phyloP scores from a whole-genome alignment of 2,113 vertebrate species.

The Oxygymnocypris stewartii region DNA sequence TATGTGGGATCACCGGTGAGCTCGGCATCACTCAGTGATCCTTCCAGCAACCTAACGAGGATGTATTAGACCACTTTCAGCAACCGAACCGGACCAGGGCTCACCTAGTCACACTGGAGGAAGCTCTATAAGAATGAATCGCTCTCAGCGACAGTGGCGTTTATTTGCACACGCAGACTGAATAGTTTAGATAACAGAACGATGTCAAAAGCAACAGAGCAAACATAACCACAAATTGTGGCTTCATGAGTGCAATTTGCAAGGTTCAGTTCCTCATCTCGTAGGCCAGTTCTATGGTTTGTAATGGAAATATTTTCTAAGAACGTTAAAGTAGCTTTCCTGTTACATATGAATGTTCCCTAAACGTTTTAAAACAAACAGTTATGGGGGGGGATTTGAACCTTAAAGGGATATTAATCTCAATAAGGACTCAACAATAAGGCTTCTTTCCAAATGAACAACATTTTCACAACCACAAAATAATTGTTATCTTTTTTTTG shows the following conservation, averaged over 20 bases:
- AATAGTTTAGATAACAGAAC: neutral
- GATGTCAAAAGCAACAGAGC: neutral
- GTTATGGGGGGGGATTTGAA: too few species aligned
- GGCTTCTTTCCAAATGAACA: neutral
- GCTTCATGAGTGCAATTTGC: neutral
- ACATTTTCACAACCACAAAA: neutral
- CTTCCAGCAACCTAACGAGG: slow-evolving; percentile 29
- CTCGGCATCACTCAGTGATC: neutral
- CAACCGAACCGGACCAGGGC: neutral
- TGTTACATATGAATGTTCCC: too few species aligned
- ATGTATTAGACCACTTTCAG: neutral
- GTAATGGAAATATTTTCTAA: too few species aligned
- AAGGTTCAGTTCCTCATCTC: neutral
- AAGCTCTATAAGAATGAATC: neutral
- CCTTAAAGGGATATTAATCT: too few species aligned
- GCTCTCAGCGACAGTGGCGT: neutral
- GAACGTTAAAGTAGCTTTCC: too few species aligned
- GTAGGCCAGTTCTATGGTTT: neutral
- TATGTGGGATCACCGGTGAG: slow-evolving; percentile 7
- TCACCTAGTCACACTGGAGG: neutral
- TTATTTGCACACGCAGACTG: slow-evolving; percentile 6
- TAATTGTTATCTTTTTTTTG: too few species aligned
- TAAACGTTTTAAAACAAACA: too few species aligned
- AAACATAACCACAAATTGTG: neutral
- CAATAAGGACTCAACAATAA: neutral